phyloP scores from a whole-genome alignment of 1,140 invertebrate species.

The Eulimnadia texana region DNA sequence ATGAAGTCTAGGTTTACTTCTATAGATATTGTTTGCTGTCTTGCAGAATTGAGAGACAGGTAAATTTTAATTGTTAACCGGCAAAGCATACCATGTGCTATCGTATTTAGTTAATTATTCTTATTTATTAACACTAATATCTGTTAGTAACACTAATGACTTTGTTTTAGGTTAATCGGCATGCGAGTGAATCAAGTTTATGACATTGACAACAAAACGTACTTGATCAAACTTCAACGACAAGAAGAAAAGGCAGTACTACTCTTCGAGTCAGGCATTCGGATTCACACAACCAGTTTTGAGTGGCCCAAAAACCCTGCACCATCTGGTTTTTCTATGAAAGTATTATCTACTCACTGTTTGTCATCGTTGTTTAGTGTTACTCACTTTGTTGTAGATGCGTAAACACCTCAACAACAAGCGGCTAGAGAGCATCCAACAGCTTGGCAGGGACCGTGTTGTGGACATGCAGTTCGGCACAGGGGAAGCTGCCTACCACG shows the following conservation, averaged over 20 bases:
- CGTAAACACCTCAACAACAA: slow-evolving; percentile 96
- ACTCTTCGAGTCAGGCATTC: slow-evolving; percentile 82
- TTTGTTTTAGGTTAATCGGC: slow-evolving; percentile 51
- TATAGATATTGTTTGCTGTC: slow-evolving; percentile 39
- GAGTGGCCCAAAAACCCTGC: slow-evolving; percentile 97
- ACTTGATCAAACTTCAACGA: slow-evolving; percentile 75
- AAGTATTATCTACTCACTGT: slow-evolving; percentile 40
- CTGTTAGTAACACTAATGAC: not conserved
- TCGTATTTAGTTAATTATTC: slow-evolving; percentile 4
- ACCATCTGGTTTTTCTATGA: slow-evolving; percentile 95
- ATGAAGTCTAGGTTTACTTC: slow-evolving; percentile 45
- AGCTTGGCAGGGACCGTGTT: slow-evolving; percentile 76
- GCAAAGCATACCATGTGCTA: not conserved
- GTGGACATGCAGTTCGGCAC: slow-evolving; percentile 88
- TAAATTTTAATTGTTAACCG: slow-evolving; percentile 7
- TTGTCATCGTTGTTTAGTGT: not conserved
- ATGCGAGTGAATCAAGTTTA: slow-evolving; percentile 94
- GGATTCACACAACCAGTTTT: slow-evolving; percentile 86
- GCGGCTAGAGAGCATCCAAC: slow-evolving; percentile 68
- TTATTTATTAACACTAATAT: too few species aligned
- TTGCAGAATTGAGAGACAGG: slow-evolving; percentile 33
- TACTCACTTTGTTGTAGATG: slow-evolving; percentile 39
- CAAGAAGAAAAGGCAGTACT: slow-evolving; percentile 72
- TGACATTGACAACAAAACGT: slow-evolving; percentile 93
- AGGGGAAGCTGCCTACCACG: slow-evolving; percentile 84